Evolutionary conservation across 2,888 invertebrate genomes (phyloP), one percentile per base, ranked within the genome.

Genomic region (Fabriciana adippe): DNA sequence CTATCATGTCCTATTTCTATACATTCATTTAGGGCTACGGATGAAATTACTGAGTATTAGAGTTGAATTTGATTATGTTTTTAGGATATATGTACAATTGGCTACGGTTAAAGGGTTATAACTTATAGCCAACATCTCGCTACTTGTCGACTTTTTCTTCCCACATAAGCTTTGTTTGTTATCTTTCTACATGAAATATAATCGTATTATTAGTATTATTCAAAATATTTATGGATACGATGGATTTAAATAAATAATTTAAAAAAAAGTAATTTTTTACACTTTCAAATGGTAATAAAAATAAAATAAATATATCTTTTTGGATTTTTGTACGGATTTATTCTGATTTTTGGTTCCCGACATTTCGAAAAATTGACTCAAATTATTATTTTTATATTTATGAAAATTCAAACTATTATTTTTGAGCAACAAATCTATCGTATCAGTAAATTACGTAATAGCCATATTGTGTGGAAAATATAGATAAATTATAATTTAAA

Each of bases 121-220:
- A 35, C 35, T 53, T 53, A 61, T 68, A 64, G 68, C 68, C 68
- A 64, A 68, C 64, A 64, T 68, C 64, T 68, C 68, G 68, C 68
- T 68, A 55, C 51, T 54, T 54, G 13, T 15, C 55, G 55, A 51
- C 55, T 51, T 59, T 57, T 55, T 64, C 51, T 41, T 61, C 53
- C 31, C 50, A 16, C 61, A 41, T 61, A 35, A 53, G 61, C 61
- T 61, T 61, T 51, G 51, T 61, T 61, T 51, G 51, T 61, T 61
- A n/a, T 53, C 18, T 53, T 41, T 61, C 61, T 61, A 18, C 51
- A 61, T 61, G 15, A 15, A 48, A 48, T 35, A 35, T 8, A n/a
- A 16, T 55, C 41, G 35, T 57, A 48, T 11, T 35, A 41, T n/a
- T 35, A 18, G 8, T 53, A 21, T 3, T 15, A 13, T 3, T 41